Evolutionary conservation across 2,113 vertebrate genomes (phyloP).

Genomic region (Atherinomorus stipes): DNA sequence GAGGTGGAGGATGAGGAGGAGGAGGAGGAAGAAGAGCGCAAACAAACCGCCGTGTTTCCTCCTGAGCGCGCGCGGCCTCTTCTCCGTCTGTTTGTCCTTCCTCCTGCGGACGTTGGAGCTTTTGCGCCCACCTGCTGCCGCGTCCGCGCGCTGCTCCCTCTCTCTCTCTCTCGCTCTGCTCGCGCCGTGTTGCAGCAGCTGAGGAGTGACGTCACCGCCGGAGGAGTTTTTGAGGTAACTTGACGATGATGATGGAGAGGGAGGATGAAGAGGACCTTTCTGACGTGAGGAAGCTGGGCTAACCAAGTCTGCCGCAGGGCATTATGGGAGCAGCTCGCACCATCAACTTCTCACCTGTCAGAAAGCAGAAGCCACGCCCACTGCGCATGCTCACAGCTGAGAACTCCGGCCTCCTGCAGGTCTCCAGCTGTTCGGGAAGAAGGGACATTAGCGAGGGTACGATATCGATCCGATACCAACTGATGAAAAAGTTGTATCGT

Average conservation of each 20-base stretch:
- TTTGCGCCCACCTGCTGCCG: slow-evolving; percentile 66
- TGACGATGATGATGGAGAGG: neutral
- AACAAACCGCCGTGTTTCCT: neutral
- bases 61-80: slow-evolving; percentile 5
- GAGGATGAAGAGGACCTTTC: neutral
- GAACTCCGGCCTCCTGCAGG: too few relatives aligned
- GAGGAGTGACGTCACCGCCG: slow-evolving; percentile 68
- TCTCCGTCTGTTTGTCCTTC: neutral
- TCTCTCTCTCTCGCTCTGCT: slow-evolving; percentile 21
- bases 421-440: too few relatives aligned
- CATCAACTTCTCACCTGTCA: neutral
- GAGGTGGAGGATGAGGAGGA: slow-evolving; percentile 2
- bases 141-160: slow-evolving; percentile 40
- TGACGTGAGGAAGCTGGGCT: fast-evolving
- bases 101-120: slow-evolving; percentile 61
- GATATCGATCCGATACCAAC: too few relatives aligned
- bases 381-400: too few relatives aligned
- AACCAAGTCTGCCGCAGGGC: neutral
- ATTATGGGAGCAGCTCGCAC: neutral
- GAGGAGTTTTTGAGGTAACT: slow-evolving; percentile 44
- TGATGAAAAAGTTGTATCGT: too few relatives aligned
- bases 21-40: neutral
- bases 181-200: slow-evolving; percentile 58
- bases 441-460: too few relatives aligned
- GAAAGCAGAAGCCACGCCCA: too few relatives aligned